Percentiles rank a stretch among this genome's conserved stretches.
Conservation (phyloP, 2,113 vertebrate species). For the Melanotaenia duboulayi region DNA sequence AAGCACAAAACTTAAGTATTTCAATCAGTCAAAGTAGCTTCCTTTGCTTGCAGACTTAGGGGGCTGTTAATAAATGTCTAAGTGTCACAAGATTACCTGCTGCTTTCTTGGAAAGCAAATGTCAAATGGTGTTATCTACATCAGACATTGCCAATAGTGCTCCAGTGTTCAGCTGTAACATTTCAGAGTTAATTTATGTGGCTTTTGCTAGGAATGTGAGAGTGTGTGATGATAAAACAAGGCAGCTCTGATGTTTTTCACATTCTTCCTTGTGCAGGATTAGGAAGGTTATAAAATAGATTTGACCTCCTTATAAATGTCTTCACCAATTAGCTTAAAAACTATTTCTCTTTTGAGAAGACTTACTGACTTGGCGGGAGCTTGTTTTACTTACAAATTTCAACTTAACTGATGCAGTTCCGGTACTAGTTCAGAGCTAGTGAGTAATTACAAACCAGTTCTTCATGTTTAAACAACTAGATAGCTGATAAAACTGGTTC, state of each 20-base stretch:
- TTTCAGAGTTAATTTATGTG: conserved; percentile 18
- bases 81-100: neutral
- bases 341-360: neutral
- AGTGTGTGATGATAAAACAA: conserved; percentile 8
- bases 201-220: neutral
- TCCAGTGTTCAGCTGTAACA: neutral
- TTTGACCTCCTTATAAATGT: neutral
- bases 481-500: too few relatives aligned
- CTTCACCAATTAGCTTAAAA: neutral
- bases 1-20: conserved; percentile 5
- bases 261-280: neutral
- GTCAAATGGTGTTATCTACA: neutral
- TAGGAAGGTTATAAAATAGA: neutral
- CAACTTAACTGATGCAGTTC: too few relatives aligned
- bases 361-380: too few relatives aligned
- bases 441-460: neutral
- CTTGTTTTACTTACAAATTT: too few relatives aligned
- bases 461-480: neutral
- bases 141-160: neutral
- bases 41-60: neutral
- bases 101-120: conserved; percentile 12
- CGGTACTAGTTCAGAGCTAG: neutral
- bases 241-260: neutral
- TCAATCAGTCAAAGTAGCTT: conserved; percentile 4
- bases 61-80: neutral